A percentile compares a stretch with the other conserved stretches of the same genome.
phyloP scores from a whole-genome alignment of 2,113 vertebrate species.

The Crotophaga sulcirostris region DNA sequence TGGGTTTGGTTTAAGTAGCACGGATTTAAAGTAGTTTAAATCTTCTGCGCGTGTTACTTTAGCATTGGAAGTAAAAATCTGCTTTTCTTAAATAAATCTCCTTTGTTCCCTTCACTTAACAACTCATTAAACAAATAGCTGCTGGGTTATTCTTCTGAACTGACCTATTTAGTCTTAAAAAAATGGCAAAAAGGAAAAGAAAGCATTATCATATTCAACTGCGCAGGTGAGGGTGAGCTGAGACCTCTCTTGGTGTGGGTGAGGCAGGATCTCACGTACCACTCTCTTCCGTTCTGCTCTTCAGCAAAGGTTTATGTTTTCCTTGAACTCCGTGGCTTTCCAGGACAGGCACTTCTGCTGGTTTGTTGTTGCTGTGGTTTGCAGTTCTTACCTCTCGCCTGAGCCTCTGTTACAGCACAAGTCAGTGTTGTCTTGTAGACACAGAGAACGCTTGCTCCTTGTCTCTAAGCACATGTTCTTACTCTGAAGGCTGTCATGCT shows the following conservation, averaged over 20 bases:
- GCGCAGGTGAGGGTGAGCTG: background rate
- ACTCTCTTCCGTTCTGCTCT: background rate
- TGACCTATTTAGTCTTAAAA: background rate
- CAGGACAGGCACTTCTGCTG: background rate
- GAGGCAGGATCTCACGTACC: background rate
- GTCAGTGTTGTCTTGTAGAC: fast-evolving
- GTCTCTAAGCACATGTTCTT: background rate
- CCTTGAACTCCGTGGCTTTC: fast-evolving
- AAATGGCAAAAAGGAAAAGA: no score
- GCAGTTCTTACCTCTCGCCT: background rate
- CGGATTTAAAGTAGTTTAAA: background rate
- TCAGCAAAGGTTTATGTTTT: background rate
- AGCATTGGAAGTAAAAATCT: background rate
- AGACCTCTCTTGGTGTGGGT: background rate
- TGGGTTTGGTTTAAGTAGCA: background rate
- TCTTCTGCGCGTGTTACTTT: fast-evolving
- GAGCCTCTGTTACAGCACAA: background rate
- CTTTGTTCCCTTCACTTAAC: background rate
- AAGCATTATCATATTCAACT: background rate
- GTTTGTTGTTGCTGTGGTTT: background rate
- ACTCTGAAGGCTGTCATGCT: background rate
- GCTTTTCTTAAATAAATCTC: background rate
- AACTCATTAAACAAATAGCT: background rate
- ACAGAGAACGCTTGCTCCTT: background rate
- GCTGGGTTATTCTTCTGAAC: background rate